These are phyloP conservation scores for Tachycineta bicolor DNA, from an alignment of 2,113 vertebrate genomes.

Conservation along the genomic window DNA sequence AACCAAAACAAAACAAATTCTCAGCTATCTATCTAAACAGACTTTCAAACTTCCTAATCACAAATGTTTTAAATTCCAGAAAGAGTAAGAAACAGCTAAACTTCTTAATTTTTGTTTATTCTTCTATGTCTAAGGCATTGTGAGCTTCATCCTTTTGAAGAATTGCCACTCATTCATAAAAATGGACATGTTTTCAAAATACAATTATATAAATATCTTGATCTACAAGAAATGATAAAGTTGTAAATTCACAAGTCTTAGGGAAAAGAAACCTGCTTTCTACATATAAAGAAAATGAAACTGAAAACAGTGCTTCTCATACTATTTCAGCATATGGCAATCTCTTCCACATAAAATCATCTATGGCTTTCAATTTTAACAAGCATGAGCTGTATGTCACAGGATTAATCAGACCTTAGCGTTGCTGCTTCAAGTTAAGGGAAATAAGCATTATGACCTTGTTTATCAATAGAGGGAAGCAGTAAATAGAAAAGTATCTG, in stretches of 20 bases:
- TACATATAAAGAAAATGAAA: slow-evolving; percentile 2
- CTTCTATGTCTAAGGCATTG: neutral
- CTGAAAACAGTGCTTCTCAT: neutral
- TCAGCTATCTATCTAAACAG: slow-evolving; percentile 29
- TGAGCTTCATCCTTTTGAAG: neutral
- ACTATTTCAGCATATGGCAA: neutral
- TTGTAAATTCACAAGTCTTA: neutral
- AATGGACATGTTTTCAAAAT: neutral
- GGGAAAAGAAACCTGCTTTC: neutral
- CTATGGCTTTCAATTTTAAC: slow-evolving; percentile 42
- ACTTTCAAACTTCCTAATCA: slow-evolving; percentile 36
- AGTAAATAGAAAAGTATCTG: neutral
- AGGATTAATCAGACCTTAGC: slow-evolving; percentile 61
- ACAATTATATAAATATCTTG: neutral
- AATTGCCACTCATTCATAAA: slow-evolving; percentile 37
- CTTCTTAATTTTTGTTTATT: slow-evolving; percentile 3
- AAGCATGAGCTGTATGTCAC: slow-evolving; percentile 6
- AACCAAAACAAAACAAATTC: slow-evolving; percentile 47
- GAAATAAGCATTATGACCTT: neutral
- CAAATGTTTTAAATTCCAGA: slow-evolving; percentile 53
- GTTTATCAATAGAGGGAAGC: slow-evolving; percentile 9
- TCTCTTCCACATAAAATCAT: slow-evolving; percentile 25
- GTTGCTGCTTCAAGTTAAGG: slow-evolving; percentile 9
- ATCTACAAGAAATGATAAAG: neutral
- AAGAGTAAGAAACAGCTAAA: slow-evolving; percentile 47